Evolutionary conservation across 2,888 invertebrate species (phyloP).

Genomic region (Drosophila melanosoma): DNA sequence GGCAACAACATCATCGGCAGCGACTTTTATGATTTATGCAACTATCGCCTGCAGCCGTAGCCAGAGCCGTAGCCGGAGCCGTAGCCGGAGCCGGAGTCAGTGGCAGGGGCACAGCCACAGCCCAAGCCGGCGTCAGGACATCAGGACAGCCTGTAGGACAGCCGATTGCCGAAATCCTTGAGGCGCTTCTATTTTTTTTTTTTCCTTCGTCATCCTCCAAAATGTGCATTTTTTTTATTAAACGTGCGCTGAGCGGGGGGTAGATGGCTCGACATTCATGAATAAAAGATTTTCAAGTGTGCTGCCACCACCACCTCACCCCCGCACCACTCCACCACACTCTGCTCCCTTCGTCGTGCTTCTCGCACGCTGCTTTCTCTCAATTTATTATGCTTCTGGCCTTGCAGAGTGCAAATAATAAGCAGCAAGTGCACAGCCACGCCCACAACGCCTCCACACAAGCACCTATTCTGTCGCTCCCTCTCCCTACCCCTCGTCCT

Average conservation of each 20-base stretch:
- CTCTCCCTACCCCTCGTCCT: neutral
- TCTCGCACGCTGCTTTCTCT: conserved; percentile 31
- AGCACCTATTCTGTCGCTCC: conserved; percentile 46
- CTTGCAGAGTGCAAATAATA: conserved; percentile 80
- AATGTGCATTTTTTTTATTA: conserved; percentile 76
- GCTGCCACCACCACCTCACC: neutral
- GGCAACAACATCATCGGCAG: conserved; percentile 36
- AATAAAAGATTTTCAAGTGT: conserved; percentile 78
- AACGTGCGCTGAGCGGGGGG: conserved; percentile 1
- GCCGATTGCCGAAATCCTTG: conserved; percentile 76
- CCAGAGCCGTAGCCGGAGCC: conserved; percentile 6
- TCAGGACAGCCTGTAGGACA: neutral
- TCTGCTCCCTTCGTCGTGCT: neutral
- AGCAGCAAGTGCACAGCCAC: conserved; percentile 75
- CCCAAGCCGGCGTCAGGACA: conserved; percentile 27
- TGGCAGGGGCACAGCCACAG: neutral
- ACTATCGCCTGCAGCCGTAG: conserved; percentile 75
- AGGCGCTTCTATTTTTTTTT: conserved; percentile 48
- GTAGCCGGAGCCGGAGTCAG: conserved; percentile 1
- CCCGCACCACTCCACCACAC: too few species aligned
- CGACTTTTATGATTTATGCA: conserved; percentile 81
- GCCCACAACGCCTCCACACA: conserved; percentile 27
- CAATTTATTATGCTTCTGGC: conserved; percentile 79
- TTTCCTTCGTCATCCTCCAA: conserved; percentile 66
- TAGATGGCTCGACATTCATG: conserved; percentile 61